Evolutionary conservation across 2,113 vertebrate genomes (phyloP), one percentile per base, ranked within the genome.

Genomic region (Uria aalge): DNA sequence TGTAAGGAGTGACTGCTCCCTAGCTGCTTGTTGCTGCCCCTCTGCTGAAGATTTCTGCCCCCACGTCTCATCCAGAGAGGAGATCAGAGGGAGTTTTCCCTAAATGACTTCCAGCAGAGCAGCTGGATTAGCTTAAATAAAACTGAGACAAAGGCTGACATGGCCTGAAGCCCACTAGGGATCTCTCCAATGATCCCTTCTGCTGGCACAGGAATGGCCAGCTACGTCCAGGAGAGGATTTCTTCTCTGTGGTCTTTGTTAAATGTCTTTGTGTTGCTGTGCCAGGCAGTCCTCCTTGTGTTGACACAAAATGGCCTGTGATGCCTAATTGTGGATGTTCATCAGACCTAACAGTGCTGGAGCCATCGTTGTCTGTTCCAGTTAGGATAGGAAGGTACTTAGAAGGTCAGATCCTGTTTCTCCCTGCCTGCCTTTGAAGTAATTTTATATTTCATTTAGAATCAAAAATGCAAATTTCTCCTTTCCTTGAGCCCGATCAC

Each of bases 191-290:
- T 71, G 76, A 87, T 89, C 68, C 68, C 60, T 87, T 92, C 76
- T 89, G 60, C 84, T 96, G 94, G 91, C 86, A 81, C 59, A 40
- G 60, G 47, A 81, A 21, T 30, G 73, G 32, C 47, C 76, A 64
- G 64, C 56, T 41, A 62, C 40, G 30, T 90, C 88, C 91, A 89
- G 53, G 73, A 81, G 86, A 72, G 50, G 89, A 92, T 95, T 95
- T 96, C 56, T 92, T 78, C 89, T 80, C 52, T 74, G 64, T 87
- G 69, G 77, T 45, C 53, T 94, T 86, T 78, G 63, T 91, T 89
- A 87, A 96, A 75, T 52, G 10, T 38, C 43, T 76, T 81, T 60
- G 41, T 71, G 9, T 71, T 36, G 7, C 43, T 50, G 40, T 56
- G 80, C 57, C 50, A 71, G 48, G 45, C 84, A 86, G 3, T 32